Evolutionary conservation across 2,113 vertebrate genomes (phyloP).

Genomic region (Sarotherodon lohbergeri): DNA sequence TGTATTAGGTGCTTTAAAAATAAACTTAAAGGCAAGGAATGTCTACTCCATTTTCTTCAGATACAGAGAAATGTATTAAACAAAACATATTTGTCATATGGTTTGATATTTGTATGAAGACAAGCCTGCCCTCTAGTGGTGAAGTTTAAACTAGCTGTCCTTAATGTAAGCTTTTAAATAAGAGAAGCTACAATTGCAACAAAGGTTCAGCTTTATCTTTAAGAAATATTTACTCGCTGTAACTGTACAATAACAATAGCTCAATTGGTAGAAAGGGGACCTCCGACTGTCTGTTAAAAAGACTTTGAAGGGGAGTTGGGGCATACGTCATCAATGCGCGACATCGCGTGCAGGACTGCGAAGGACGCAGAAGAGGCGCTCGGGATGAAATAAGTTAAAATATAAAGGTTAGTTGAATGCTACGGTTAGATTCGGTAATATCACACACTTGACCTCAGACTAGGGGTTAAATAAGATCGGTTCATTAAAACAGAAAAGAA

Average conservation of each 20-base stretch:
- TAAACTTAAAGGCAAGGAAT: neutral
- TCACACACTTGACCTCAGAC: rapidly evolving
- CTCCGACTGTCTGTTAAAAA: neutral
- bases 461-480: rapidly evolving
- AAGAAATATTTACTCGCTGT: neutral
- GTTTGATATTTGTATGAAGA: neutral
- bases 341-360: constrained; percentile 23
- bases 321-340: constrained; percentile 46
- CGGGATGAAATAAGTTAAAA: neutral
- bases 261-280: neutral
- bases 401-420: neutral
- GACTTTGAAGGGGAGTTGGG: neutral
- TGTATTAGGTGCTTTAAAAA: neutral
- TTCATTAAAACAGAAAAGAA: neutral
- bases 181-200: neutral
- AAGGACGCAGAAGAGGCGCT: constrained; percentile 34
- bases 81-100: neutral
- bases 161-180: neutral
- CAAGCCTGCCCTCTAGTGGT: neutral
- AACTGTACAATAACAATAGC: neutral
- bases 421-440: rapidly evolving
- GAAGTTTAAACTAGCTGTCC: neutral
- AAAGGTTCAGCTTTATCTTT: neutral
- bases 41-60: neutral
- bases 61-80: neutral